Base-by-base conservation (phyloP, 92 coral and sea anemone genomes). In the Epizoanthus illoricatus region DNA sequence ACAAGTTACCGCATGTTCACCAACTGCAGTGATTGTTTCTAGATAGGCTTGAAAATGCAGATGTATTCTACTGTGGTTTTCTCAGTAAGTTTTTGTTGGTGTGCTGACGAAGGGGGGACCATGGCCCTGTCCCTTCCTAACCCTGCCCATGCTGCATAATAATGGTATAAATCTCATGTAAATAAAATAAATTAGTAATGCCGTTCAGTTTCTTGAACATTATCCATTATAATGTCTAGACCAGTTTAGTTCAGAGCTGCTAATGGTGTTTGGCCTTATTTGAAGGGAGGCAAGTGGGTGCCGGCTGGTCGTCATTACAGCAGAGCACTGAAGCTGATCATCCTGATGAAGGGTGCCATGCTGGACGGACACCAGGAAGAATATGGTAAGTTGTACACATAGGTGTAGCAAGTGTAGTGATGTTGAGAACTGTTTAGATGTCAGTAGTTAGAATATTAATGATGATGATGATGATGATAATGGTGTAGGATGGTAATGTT, bases 291-390 rank as follows among this genome's bases (percentile, higher is more conserved):
- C 12, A 81, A 86, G 20, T 92, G 92, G 91, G 54, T 81, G 41
- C 61, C 68, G 60, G 92, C 95, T 74, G 92, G 89, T 47, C 88
- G 91, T 18, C 95, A 74, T 47, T 92, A 92, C 60, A 89, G 95
- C 88, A 88, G 74, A 49, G 95, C 95, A 7, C 70, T 92, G 56
- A 92, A 84, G 66, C 84, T 86, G 57, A 85, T 92, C 78, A 87
- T 92, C 55, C 59, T 92, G 73, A 70, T 88, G 33, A 83, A 85
- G 28, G 73, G 59, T 66, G 58, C 71, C 8, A 21, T 58, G 41
- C 70, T 81, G 0, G 81, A 84, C 42, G 89, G 75, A 5, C 66
- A 56, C 12, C 73, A 59, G 42, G 85, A 74, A 12, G 83, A 85
- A 21, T 72, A 56, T 20, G 75, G 92, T 89, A 75, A 40, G 86